A percentile compares a stretch with the other conserved stretches of the same genome.
phyloP scores from a whole-genome alignment of 2,888 invertebrate genomes.

The Andrena minutula region DNA sequence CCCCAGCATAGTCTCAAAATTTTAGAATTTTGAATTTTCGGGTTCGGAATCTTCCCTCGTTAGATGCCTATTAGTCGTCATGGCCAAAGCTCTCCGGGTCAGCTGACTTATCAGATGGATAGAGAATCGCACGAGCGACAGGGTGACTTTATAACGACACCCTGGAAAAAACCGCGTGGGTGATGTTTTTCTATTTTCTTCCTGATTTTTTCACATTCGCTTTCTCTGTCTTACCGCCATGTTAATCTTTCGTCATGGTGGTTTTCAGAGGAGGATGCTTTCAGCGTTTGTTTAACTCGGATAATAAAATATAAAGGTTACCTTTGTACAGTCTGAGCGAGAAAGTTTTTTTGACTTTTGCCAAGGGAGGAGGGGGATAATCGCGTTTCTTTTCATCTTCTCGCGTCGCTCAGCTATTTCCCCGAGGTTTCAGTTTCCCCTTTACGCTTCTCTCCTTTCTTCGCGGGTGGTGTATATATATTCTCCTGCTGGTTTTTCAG shows the following conservation, averaged over 20 bases:
- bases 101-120: background rate
- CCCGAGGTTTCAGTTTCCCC: background rate
- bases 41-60: too few species aligned
- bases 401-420: conserved; percentile 6
- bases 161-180: background rate
- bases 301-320: conserved; percentile 34
- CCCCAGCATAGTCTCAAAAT: too few species aligned
- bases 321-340: background rate
- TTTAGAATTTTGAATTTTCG: too few species aligned
- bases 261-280: background rate
- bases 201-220: background rate
- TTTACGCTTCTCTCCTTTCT: background rate
- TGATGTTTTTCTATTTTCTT: too few species aligned
- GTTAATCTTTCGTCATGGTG: background rate
- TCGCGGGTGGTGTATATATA: background rate
- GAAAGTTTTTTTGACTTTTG: conserved; percentile 8
- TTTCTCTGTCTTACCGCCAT: background rate
- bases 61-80: background rate
- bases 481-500: conserved; percentile 1
- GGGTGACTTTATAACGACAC: background rate
- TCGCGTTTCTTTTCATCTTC: conserved; percentile 33
- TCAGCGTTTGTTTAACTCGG: conserved; percentile 9
- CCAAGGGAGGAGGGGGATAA: background rate
- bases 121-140: background rate
- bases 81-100: conserved; percentile 10